Evolutionary conservation across 2,888 invertebrate species (phyloP).

Genomic region (Kryphioiulus occultus): DNA sequence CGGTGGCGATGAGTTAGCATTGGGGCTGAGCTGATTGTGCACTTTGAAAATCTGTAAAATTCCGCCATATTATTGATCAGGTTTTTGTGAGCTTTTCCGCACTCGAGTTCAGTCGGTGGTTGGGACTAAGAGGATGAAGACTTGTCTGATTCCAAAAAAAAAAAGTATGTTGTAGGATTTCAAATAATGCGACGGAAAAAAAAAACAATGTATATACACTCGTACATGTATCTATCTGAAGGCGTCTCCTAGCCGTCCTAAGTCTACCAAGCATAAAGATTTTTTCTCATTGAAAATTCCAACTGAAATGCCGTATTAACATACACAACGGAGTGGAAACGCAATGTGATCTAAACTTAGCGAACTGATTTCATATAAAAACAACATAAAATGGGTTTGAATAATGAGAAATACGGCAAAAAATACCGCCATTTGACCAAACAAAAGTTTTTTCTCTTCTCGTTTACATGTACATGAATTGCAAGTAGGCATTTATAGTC

Average conservation of each 20-base stretch:
- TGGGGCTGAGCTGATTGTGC: not conserved
- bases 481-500: too few species aligned
- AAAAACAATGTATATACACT: not conserved
- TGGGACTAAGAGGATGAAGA: constrained; percentile 17
- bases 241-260: not conserved
- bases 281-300: not conserved
- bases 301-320: not conserved
- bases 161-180: not conserved
- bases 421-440: not conserved
- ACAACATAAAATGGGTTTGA: not conserved
- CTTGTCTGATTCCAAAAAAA: not conserved
- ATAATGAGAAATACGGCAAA: not conserved
- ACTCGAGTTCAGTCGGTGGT: not conserved
- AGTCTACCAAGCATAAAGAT: not conserved
- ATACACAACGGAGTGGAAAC: not conserved
- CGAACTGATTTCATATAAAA: not conserved
- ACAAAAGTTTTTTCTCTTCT: too few species aligned
- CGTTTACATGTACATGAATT: too few species aligned
- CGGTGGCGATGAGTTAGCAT: not conserved
- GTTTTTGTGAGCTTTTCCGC: not conserved
- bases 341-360: not conserved
- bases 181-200: not conserved
- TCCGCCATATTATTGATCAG: not conserved
- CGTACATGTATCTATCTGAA: not conserved
- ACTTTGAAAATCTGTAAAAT: not conserved